A percentile compares a stretch with the other conserved stretches of the same genome.
phyloP scores from a whole-genome alignment of 2,797 vertebrate species.

The Rhinella marina region DNA sequence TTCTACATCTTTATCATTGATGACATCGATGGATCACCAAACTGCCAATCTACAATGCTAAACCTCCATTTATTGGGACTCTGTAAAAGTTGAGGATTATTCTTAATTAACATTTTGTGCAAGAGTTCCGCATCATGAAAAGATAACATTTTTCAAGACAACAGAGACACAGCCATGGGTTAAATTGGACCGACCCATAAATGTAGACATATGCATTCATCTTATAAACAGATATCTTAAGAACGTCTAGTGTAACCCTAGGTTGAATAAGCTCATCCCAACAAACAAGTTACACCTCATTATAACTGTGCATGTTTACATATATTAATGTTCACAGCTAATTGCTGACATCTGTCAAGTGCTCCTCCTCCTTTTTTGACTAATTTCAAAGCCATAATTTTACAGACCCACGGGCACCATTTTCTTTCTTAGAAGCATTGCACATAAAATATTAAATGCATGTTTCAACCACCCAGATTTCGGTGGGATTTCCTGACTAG shows the following conservation, averaged over 20 bases:
- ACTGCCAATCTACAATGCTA: background rate
- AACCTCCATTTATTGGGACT: too few species aligned
- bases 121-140: background rate
- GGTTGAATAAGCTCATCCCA: background rate
- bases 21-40: background rate
- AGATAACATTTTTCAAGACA: background rate
- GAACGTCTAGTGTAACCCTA: background rate
- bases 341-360: too few species aligned
- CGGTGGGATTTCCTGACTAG: too few species aligned
- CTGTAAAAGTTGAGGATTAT: background rate
- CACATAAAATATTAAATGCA: too few species aligned
- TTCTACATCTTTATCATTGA: slow-evolving; percentile 2
- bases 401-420: too few species aligned
- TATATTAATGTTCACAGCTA: too few species aligned
- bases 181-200: background rate
- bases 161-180: background rate
- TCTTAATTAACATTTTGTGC: background rate
- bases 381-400: too few species aligned
- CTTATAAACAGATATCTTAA: background rate
- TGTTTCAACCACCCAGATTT: too few species aligned
- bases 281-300: background rate
- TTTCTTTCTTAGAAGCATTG: too few species aligned
- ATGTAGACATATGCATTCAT: too few species aligned
- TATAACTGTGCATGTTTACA: background rate
- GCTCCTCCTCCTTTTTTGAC: too few species aligned